A percentile compares a stretch with the other conserved stretches of the same genome.
Conservation (phyloP, 2,113 vertebrate species). For the Rhinichthys klamathensis region DNA sequence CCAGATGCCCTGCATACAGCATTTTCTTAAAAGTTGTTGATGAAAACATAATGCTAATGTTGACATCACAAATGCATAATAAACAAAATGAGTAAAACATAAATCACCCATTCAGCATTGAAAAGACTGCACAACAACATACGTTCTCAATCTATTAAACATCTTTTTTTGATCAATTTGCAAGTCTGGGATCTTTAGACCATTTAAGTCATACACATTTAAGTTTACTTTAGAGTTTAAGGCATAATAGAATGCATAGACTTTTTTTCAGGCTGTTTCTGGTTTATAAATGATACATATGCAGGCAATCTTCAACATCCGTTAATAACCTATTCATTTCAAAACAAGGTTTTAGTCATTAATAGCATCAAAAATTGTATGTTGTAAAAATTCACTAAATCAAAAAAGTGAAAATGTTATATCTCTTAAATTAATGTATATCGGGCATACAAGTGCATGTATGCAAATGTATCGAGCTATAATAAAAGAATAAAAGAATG, state of each 20-base stretch:
- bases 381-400: constrained; percentile 5
- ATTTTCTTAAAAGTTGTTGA: neutral
- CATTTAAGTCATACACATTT: neutral
- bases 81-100: constrained; percentile 37
- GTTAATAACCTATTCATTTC: neutral
- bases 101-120: constrained; percentile 14
- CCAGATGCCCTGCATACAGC: neutral
- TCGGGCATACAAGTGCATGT: neutral
- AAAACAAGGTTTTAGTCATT: neutral
- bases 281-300: neutral
- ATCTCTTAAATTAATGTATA: neutral
- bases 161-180: neutral
- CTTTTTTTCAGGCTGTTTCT: neutral
- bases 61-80: constrained; percentile 38
- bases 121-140: constrained; percentile 61
- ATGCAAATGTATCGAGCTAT: neutral
- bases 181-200: neutral
- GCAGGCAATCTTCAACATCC: neutral
- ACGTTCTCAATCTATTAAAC: neutral
- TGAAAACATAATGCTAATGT: constrained; percentile 20
- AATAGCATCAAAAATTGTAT: neutral
- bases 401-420: neutral
- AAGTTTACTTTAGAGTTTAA: constrained; percentile 38
- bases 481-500: neutral
- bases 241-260: constrained; percentile 27